Conservation (phyloP, 2,888 invertebrate genomes). For the Nowickia ferox region DNA sequence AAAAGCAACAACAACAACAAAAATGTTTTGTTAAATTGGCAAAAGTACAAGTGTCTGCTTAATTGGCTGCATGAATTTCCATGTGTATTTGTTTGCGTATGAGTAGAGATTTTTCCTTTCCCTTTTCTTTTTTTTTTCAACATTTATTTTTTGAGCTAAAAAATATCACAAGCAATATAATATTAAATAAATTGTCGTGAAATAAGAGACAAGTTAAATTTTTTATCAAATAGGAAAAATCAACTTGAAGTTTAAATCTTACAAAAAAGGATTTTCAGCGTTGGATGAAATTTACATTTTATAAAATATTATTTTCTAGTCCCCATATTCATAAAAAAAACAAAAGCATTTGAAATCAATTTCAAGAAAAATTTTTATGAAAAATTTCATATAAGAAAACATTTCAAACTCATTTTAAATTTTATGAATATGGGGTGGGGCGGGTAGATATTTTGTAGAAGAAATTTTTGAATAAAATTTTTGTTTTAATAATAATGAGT, state of each 20-base stretch:
- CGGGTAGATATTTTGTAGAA: no score
- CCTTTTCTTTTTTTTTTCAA: background rate
- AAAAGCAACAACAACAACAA: conserved; percentile 6
- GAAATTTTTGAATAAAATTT: background rate
- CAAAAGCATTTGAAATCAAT: no score
- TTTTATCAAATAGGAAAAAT: background rate
- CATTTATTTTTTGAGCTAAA: no score
- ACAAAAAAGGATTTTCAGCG: no score
- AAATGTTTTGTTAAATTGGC: conserved; percentile 28
- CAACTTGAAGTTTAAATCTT: background rate
- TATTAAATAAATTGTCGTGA: conserved; percentile 7
- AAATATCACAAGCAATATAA: no score
- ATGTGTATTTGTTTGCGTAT: conserved; percentile 19
- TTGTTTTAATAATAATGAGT: background rate
- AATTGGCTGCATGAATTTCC: conserved; percentile 51
- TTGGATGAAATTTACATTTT: no score
- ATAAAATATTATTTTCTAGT: no score
- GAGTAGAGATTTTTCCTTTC: background rate
- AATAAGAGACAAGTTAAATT: conserved; percentile 5
- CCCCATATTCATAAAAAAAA: no score
- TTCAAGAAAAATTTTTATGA: no score
- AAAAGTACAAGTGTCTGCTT: conserved; percentile 48
- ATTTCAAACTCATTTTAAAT: no score
- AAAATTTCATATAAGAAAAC: no score
- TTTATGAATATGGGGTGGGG: no score